Percentiles rank a stretch among this genome's conserved stretches.
phyloP scores from a whole-genome alignment of 2,113 vertebrate genomes.

The Urocolius indicus region DNA sequence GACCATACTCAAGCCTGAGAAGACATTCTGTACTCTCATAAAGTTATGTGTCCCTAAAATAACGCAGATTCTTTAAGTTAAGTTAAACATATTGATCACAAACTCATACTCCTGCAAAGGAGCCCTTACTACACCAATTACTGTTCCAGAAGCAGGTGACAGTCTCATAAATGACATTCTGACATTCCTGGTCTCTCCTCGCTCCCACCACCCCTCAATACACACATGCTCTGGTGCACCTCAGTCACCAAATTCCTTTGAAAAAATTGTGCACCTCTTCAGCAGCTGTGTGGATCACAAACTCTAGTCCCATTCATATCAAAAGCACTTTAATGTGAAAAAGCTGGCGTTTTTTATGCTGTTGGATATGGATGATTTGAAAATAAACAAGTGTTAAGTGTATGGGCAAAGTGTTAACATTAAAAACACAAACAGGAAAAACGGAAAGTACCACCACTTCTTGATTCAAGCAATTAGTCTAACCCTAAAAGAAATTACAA shows the following conservation, averaged over 20 bases:
- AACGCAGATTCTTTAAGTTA: not conserved
- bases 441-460: not conserved
- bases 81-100: not conserved
- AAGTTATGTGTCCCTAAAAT: not conserved
- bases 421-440: too few species aligned
- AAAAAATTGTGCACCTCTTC: not conserved
- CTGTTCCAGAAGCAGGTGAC: not conserved
- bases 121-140: not conserved
- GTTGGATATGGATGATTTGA: not conserved
- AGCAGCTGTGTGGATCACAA: not conserved
- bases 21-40: not conserved
- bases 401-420: not conserved
- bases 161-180: not conserved
- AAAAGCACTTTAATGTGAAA: not conserved
- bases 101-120: not conserved
- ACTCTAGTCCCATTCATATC: not conserved
- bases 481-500: not conserved
- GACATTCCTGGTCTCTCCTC: not conserved
- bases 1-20: not conserved
- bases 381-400: not conserved
- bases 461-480: not conserved
- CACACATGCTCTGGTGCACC: not conserved
- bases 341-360: not conserved
- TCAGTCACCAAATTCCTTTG: not conserved
- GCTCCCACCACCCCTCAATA: not conserved